These are phyloP conservation scores for Hirtodrosophila cameraria DNA, from an alignment of 2,888 invertebrate species.

Conservation along the genomic window DNA sequence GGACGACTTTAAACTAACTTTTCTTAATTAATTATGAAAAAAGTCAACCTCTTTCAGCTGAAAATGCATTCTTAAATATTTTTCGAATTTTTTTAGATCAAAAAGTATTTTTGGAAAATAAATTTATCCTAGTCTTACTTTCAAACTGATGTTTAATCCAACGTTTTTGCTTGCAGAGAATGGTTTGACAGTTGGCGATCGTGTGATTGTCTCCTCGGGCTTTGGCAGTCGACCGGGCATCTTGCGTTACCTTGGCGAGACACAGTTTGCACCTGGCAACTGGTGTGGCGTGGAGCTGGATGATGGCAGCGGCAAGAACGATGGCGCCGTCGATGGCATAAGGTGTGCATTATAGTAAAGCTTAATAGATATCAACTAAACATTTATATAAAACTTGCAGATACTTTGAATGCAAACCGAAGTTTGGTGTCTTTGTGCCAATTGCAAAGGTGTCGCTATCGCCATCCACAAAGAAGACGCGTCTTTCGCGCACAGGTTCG, in stretches of 20 bases:
- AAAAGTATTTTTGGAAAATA: no score
- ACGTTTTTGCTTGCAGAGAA: conserved; percentile 74
- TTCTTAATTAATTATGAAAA: no score
- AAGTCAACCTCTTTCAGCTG: no score
- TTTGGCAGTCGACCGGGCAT: conserved; percentile 95
- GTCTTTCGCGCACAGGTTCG: conserved; percentile 90
- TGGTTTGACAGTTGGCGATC: conserved; percentile 93
- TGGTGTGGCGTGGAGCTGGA: conserved; percentile 99
- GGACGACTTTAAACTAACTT: no score
- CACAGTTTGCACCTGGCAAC: conserved; percentile 95
- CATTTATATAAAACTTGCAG: conserved; percentile 85
- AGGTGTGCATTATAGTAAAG: conserved; percentile 86
- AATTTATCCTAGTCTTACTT: no score
- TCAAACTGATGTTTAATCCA: no score
- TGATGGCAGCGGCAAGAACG: conserved; percentile 97
- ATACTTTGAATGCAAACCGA: conserved; percentile 96
- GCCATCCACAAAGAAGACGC: conserved; percentile 88
- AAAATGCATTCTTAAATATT: no score
- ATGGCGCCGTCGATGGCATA: conserved; percentile 96
- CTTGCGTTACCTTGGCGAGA: conserved; percentile 92
- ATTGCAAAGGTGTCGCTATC: conserved; percentile 94
- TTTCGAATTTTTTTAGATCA: no score
- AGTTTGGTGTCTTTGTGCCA: conserved; percentile 97
- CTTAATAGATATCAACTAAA: not conserved
- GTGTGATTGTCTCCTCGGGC: conserved; percentile 94